Evolutionary conservation across 2,888 invertebrate species (phyloP).

Genomic region (Drosophila mimetica): DNA sequence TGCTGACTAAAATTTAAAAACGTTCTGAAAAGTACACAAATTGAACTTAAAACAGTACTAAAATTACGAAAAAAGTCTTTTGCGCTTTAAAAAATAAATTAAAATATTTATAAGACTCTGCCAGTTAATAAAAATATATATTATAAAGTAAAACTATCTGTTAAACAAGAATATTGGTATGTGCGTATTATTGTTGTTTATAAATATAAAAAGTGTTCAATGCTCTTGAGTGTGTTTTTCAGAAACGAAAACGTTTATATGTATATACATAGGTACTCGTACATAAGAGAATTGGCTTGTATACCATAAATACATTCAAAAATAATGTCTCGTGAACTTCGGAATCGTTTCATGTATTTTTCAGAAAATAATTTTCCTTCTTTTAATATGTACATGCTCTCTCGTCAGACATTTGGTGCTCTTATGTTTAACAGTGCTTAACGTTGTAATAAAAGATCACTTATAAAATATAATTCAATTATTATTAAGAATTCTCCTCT

Average conservation of each 20-base stretch:
- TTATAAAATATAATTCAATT: neutral
- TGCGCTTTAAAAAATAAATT: too few species aligned
- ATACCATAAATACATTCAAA: slow-evolving; percentile 46
- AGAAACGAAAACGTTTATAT: slow-evolving; percentile 8
- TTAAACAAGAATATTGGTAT: neutral
- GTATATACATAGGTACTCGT: neutral
- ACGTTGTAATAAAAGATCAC: neutral
- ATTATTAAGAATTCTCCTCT: too few species aligned
- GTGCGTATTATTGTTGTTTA: neutral
- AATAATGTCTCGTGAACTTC: slow-evolving; percentile 54
- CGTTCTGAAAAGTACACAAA: too few species aligned
- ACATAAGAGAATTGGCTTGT: slow-evolving; percentile 2
- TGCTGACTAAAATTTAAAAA: too few species aligned
- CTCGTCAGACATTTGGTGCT: slow-evolving; percentile 49
- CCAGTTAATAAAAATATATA: neutral
- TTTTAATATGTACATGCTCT: slow-evolving; percentile 51
- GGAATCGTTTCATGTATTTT: slow-evolving; percentile 43
- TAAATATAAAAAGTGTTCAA: slow-evolving; percentile 9
- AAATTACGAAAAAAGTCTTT: too few species aligned
- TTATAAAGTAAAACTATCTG: neutral
- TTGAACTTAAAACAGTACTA: too few species aligned
- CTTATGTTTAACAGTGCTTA: neutral
- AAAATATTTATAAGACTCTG: neutral
- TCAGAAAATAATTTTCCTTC: slow-evolving; percentile 42
- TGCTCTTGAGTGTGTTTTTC: slow-evolving; percentile 1